Base-by-base conservation (phyloP, 2,113 vertebrate genomes). In the Coreoperca whiteheadi region DNA sequence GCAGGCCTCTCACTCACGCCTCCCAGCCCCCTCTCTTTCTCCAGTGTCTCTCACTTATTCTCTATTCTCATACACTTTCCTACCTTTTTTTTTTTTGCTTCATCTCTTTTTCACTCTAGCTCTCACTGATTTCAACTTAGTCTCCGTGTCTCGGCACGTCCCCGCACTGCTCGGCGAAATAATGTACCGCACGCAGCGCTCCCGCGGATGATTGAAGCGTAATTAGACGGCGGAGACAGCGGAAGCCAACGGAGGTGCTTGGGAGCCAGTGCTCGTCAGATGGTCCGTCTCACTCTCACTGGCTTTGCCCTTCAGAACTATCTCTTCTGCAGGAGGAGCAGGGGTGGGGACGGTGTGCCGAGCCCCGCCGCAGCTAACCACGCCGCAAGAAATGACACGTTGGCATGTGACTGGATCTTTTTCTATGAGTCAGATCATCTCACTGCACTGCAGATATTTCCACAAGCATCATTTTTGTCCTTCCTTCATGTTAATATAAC, bases 121-220 rank as follows among this genome's bases (percentile, higher is more conserved):
- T 83, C 63, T 81, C 79, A 25, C 71, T 80, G 70, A 81, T 81
- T 90, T 77, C 56, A 43, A 77, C 86, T 83, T 71, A 51, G 78
- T 50, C 57, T 50, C 39, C 3, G 25, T 23, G 34, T 78, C 65
- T 89, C 88, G 84, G 92, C 92, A 89, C 84, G 85, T 88, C 90
- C 86, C 83, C 80, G 28, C 74, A 3, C 82, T 72, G 91, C 94
- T 89, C 89, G 64, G 82, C 39, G 77, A 94, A 93, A 94, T 94
- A 91, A 95, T 95, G 95, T 95, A 95, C 95, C 94, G 79, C 95
- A 94, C 86, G 91, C 94, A 61, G 94, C 2, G 94, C 85, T 90
- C 90, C 83, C 28, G 87, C 39, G 72, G 89, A 95, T 95, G 95
- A 95, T 94, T 95, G 95, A 95, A 94, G 94, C 91, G 87, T 94